Conservation (phyloP, 2,113 vertebrate species). For the Leptobrachium leishanense region DNA sequence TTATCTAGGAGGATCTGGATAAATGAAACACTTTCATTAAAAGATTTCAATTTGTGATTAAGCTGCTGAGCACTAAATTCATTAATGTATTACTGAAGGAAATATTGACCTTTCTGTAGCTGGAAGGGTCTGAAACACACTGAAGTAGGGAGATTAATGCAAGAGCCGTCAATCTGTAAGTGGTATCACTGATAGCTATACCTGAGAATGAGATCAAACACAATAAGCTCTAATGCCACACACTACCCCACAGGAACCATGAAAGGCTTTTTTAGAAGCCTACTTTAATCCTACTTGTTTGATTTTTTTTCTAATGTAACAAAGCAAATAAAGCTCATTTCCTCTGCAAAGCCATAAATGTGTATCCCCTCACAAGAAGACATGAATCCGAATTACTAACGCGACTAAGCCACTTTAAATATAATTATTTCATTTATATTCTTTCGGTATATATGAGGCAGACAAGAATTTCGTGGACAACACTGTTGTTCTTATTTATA, state of each 20-base stretch:
- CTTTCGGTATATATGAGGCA: too few relatives aligned
- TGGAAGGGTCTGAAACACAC: constrained; percentile 17
- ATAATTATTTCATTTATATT: too few relatives aligned
- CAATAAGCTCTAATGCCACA: constrained; percentile 41
- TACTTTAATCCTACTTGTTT: constrained; percentile 41
- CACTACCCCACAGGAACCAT: constrained; percentile 4
- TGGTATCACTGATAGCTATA: constrained; percentile 45
- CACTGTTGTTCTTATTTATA: too few relatives aligned
- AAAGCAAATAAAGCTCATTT: constrained; percentile 23
- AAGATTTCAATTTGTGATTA: constrained; percentile 50
- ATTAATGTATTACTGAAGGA: constrained; percentile 47
- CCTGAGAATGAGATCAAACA: constrained; percentile 41
- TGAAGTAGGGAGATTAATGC: constrained; percentile 47
- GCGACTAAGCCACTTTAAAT: too few relatives aligned
- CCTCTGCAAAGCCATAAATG: not conserved
- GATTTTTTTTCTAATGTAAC: not conserved
- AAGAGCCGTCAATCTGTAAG: constrained; percentile 31
- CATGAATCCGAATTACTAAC: not conserved
- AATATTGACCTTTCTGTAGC: constrained; percentile 35
- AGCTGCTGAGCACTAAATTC: constrained; percentile 48
- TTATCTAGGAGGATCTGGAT: not conserved
- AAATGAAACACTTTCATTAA: constrained; percentile 3
- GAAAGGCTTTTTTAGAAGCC: not conserved
- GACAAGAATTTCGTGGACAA: too few relatives aligned
- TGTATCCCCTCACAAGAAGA: constrained; percentile 14